Evolutionary conservation across 1,140 invertebrate species (phyloP).

Genomic region (Idris sp.): DNA sequence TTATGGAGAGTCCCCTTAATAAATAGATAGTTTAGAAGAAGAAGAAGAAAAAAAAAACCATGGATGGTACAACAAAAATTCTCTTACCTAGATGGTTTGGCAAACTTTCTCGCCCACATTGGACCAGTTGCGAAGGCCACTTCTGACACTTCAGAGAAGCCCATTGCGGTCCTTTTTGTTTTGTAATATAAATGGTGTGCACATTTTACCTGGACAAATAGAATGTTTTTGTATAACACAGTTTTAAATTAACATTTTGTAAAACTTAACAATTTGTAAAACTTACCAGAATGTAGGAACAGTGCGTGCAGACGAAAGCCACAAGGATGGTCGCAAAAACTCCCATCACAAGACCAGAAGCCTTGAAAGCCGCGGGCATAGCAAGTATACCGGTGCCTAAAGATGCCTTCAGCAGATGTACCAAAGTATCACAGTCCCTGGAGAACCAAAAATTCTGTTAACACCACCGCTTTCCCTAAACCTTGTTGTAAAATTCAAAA

Average conservation of each 20-base stretch:
- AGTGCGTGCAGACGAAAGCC: conserved; percentile 90
- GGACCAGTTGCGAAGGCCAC: conserved; percentile 86
- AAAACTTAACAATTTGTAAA: neutral
- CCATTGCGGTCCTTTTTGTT: conserved; percentile 84
- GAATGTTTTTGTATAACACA: neutral
- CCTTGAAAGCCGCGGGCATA: conserved; percentile 91
- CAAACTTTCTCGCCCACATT: conserved; percentile 81
- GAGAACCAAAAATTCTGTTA: conserved; percentile 56
- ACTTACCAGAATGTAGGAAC: conserved; percentile 90
- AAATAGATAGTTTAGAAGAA: too few species aligned
- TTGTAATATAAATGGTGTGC: conserved; percentile 87
- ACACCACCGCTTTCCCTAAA: too few species aligned
- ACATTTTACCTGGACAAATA: conserved; percentile 82
- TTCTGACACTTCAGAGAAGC: conserved; percentile 87
- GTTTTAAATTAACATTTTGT: too few species aligned
- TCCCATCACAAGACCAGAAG: conserved; percentile 87
- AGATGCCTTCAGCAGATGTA: conserved; percentile 91
- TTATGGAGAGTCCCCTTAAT: too few species aligned
- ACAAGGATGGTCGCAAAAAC: conserved; percentile 88
- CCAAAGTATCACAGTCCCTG: conserved; percentile 90
- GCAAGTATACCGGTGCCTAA: conserved; percentile 94
- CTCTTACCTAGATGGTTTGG: conserved; percentile 79
- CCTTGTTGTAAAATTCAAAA: too few species aligned
- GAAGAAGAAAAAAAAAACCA: too few species aligned
- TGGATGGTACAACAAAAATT: too few species aligned